Base-by-base conservation (phyloP, 2,113 vertebrate species). In the Colinus virginianus region DNA sequence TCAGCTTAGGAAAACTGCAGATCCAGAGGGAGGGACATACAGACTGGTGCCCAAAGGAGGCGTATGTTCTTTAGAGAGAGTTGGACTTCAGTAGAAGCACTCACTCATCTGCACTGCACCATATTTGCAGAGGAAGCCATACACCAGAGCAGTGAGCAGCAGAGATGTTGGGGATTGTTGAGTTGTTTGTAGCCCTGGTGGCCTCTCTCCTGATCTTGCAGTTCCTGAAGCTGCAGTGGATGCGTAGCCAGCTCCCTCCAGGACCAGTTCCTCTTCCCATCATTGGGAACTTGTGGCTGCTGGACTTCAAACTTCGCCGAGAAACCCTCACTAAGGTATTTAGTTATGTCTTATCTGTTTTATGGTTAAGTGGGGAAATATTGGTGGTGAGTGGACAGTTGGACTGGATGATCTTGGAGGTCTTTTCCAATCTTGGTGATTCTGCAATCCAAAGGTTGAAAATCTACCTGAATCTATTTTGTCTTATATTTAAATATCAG, bases 281-380 rank as follows among this genome's bases (percentile, higher is more conserved):
- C 90, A 76, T 97, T 0, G 97, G 97, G 75, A 97, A 97, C 67
- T 32, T 97, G 49, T 96, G 97, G 96, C 96, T 97, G 53, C 77
- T 97, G 28, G 74, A 86, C 71, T 97, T 97, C 90, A 94, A 62
- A 90, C 94, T 97, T 46, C 95, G 64, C 7, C 96, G 85, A 8
- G 96, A 97, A 66, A 95, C 34, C 4, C 95, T 97, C 43, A 28
- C 87, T 19, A 90, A 97, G 96, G 97, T 97, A 97, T 85, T 70
- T 76, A 40, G 32, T 88, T 69, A 17, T 68, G 51, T 53, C 26
- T 53, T 53, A 53, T 53, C 51, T 53, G 8, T 16, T 30, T 14
- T 17, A 53, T 16, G 51, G 51, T 17, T 53, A 17, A 53, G 51
- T 53, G 51, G 51, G 51, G 51, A 53, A 53, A 53, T 30, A 17